Evolutionary conservation across 2,113 vertebrate species (phyloP).

Genomic region (Melanostigma gelatinosum): DNA sequence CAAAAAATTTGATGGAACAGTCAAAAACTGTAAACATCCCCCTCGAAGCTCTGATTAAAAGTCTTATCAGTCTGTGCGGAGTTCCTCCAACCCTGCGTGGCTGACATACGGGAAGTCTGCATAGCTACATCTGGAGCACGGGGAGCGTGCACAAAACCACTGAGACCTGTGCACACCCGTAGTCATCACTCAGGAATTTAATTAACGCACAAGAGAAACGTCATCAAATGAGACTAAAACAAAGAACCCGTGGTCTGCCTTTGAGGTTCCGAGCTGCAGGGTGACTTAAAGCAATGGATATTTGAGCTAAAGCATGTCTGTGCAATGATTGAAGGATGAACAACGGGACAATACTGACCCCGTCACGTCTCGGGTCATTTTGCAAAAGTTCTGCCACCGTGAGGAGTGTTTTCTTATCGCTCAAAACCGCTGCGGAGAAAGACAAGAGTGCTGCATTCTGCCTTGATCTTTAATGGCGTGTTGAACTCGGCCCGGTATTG

Average conservation of each 20-base stretch:
- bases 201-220: slow-evolving; percentile 72
- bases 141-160: slow-evolving; percentile 65
- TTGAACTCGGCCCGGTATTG: slow-evolving; percentile 75
- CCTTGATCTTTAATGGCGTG: slow-evolving; percentile 70
- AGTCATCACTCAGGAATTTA: slow-evolving; percentile 80
- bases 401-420: slow-evolving; percentile 22
- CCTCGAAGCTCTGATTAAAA: slow-evolving; percentile 55
- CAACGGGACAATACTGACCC: background rate
- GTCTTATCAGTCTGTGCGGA: slow-evolving; percentile 23
- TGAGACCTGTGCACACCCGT: slow-evolving; percentile 61
- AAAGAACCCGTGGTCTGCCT: slow-evolving; percentile 55
- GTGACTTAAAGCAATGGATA: slow-evolving; percentile 20
- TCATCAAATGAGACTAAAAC: slow-evolving; percentile 63
- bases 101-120: slow-evolving; percentile 51
- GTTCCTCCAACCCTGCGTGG: slow-evolving; percentile 31
- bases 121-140: slow-evolving; percentile 65
- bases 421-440: slow-evolving; percentile 31
- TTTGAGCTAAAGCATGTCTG: slow-evolving; percentile 27
- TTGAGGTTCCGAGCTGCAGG: slow-evolving; percentile 13
- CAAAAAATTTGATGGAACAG: slow-evolving; percentile 37
- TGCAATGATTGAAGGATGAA: slow-evolving; percentile 10
- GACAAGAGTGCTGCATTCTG: slow-evolving; percentile 52
- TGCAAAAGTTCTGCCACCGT: slow-evolving; percentile 12
- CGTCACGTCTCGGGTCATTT: slow-evolving; percentile 13
- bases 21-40: slow-evolving; percentile 54